Percentiles rank a stretch among this genome's conserved stretches.
phyloP scores from a whole-genome alignment of 1,140 invertebrate species.

The Cherax quadricarinatus region DNA sequence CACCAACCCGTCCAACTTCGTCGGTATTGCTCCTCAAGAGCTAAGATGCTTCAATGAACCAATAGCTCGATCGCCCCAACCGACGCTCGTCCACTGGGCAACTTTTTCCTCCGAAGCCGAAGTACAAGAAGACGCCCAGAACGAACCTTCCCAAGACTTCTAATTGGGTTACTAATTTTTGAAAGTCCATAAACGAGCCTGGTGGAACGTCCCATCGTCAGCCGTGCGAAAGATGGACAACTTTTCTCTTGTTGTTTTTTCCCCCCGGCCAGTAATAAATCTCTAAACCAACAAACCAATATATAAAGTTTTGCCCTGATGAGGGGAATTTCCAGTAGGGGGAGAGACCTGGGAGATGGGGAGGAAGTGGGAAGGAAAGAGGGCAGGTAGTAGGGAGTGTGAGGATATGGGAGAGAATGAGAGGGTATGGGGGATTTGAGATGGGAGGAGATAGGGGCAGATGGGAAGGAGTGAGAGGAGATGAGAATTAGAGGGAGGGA shows the following conservation, averaged over 20 bases:
- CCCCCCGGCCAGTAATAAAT: conserved; percentile 24
- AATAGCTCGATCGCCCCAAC: neutral
- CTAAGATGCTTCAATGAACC: conserved; percentile 18
- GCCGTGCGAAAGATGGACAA: conserved; percentile 57
- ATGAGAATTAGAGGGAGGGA: too few relatives aligned
- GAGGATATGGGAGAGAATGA: neutral
- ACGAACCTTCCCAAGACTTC: conserved; percentile 19
- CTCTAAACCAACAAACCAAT: conserved; percentile 60
- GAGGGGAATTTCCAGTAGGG: neutral
- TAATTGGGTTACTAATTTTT: conserved; percentile 66
- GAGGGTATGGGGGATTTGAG: neutral
- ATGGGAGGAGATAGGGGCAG: neutral
- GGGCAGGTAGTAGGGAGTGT: neutral
- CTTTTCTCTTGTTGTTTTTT: conserved; percentile 60
- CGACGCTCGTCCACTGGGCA: neutral
- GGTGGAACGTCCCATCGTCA: conserved; percentile 36
- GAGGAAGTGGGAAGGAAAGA: neutral
- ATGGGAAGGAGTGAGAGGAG: neutral
- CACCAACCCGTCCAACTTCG: neutral
- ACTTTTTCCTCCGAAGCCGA: neutral
- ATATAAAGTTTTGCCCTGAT: conserved; percentile 66
- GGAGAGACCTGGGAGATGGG: neutral
- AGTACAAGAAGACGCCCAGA: neutral
- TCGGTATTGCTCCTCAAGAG: neutral
- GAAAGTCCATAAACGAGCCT: conserved; percentile 61